phyloP scores from a whole-genome alignment of 1,140 invertebrate genomes.

The Drosophila nebulosa region DNA sequence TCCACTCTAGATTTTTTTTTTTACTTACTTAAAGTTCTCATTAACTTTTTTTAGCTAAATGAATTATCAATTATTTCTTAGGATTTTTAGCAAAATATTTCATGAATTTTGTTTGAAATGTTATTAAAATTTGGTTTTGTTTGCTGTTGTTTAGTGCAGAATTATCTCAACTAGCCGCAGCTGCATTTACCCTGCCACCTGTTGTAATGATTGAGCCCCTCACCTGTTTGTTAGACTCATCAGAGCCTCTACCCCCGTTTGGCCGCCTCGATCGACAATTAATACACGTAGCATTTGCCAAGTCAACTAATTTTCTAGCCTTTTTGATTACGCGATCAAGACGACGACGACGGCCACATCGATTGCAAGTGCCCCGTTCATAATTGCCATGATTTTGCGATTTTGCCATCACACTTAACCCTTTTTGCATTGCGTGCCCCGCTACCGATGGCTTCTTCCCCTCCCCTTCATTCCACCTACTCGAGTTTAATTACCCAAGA shows the following conservation, averaged over 20 bases:
- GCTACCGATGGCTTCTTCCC: neutral
- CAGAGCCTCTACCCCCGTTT: constrained; percentile 21
- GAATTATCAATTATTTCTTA: too few relatives aligned
- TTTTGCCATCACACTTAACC: constrained; percentile 57
- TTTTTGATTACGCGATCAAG: constrained; percentile 24
- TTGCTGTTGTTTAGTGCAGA: constrained; percentile 34
- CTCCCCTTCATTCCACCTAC: neutral
- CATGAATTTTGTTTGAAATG: neutral
- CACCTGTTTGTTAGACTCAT: neutral
- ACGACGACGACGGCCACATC: neutral
- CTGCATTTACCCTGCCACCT: constrained; percentile 50
- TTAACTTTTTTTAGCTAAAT: too few relatives aligned
- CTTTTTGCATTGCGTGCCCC: constrained; percentile 34
- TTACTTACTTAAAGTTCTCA: too few relatives aligned
- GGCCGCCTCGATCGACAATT: constrained; percentile 48
- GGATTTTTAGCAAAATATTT: too few relatives aligned
- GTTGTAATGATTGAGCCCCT: constrained; percentile 13
- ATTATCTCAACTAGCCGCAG: constrained; percentile 30
- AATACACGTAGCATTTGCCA: constrained; percentile 53
- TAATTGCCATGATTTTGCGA: constrained; percentile 70
- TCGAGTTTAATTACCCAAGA: constrained; percentile 23
- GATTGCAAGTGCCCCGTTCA: constrained; percentile 46
- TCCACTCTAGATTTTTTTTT: too few relatives aligned
- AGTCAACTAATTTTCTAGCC: constrained; percentile 53
- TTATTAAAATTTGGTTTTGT: neutral